Percentiles rank a stretch among this genome's conserved stretches.
Conservation (phyloP, 1,140 invertebrate species). For the Temnothorax nylanderi region DNA sequence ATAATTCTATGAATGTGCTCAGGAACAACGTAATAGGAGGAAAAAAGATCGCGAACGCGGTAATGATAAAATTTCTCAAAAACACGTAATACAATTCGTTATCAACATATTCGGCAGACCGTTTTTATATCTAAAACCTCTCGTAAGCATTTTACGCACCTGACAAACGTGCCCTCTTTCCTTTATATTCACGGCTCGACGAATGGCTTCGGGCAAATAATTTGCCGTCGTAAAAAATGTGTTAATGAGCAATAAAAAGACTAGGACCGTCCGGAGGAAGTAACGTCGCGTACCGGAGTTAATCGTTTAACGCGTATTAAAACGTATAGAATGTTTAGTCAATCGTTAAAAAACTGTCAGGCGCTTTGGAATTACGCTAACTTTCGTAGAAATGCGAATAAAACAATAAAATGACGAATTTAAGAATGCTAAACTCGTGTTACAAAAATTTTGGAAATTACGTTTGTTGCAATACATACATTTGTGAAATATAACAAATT, state of each 20-base stretch:
- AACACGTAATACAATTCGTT: background rate
- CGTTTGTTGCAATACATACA: background rate
- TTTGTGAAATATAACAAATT: slow-evolving; percentile 7
- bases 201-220: slow-evolving; percentile 12
- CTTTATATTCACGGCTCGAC: background rate
- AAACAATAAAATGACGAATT: background rate
- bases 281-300: background rate
- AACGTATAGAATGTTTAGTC: background rate
- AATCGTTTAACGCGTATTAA: slow-evolving; percentile 22
- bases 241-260: slow-evolving; percentile 20
- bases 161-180: background rate
- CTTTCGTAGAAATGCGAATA: background rate
- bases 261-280: background rate
- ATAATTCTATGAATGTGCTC: background rate
- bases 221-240: background rate
- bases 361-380: background rate
- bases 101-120: background rate
- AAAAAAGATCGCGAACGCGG: background rate
- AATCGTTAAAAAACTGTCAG: background rate
- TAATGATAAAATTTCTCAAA: slow-evolving; percentile 36
- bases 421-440: background rate
- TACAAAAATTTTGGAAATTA: slow-evolving; percentile 1
- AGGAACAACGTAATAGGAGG: background rate
- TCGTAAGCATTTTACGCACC: background rate
- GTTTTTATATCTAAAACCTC: background rate